phyloP scores from a whole-genome alignment of 2,888 invertebrate species.

The Drosophila birchii region DNA sequence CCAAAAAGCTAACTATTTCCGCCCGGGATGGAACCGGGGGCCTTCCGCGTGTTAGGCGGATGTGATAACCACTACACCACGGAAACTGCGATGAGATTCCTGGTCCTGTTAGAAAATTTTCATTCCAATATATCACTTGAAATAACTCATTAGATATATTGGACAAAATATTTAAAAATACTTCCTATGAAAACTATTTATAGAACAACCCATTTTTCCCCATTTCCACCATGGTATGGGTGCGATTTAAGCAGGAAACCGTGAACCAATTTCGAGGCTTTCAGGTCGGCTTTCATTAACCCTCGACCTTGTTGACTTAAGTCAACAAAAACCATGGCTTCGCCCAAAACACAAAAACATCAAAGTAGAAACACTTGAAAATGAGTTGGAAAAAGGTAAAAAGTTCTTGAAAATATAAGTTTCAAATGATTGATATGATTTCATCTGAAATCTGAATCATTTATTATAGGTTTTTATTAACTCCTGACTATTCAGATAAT shows the following conservation, averaged over 20 bases:
- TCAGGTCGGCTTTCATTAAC: slow-evolving; percentile 67
- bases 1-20: background rate
- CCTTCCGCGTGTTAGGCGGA: slow-evolving; percentile 86
- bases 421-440: too few relatives aligned
- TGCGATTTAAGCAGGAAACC: slow-evolving; percentile 18
- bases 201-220: background rate
- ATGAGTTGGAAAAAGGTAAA: slow-evolving; percentile 68
- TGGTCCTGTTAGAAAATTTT: background rate
- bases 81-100: slow-evolving; percentile 68
- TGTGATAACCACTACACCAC: slow-evolving; percentile 85
- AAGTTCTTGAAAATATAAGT: slow-evolving; percentile 76
- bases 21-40: slow-evolving; percentile 83
- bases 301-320: slow-evolving; percentile 76
- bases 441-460: too few relatives aligned
- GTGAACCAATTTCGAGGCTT: slow-evolving; percentile 38
- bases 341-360: slow-evolving; percentile 31
- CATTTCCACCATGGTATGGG: background rate
- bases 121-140: background rate
- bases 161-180: background rate
- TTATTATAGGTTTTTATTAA: too few relatives aligned
- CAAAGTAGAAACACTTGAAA: slow-evolving; percentile 76
- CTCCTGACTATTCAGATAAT: too few relatives aligned
- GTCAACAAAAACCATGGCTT: slow-evolving; percentile 75
- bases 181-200: background rate
- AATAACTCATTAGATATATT: background rate